phyloP scores from a whole-genome alignment of 2,797 vertebrate species.

The Rhynchotus rufescens region DNA sequence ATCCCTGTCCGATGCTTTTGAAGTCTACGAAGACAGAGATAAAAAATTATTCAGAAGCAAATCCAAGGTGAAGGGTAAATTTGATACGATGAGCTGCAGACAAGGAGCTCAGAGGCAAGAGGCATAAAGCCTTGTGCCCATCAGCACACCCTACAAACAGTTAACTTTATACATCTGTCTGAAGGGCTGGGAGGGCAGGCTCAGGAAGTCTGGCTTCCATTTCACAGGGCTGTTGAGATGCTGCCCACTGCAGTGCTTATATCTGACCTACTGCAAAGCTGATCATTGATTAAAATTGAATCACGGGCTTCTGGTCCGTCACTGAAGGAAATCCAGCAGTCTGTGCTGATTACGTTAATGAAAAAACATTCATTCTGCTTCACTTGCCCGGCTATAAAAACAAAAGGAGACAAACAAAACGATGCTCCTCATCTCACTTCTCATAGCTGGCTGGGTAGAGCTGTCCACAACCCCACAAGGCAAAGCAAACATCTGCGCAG shows the following conservation, averaged over 20 bases:
- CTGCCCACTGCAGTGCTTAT: fast-evolving
- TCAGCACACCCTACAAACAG: slow-evolving; percentile 23
- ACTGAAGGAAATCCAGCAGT: fast-evolving
- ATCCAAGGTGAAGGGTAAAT: neutral
- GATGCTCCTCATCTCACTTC: neutral
- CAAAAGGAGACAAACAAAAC: too few species aligned
- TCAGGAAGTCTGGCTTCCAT: slow-evolving; percentile 48
- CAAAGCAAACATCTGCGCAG: neutral
- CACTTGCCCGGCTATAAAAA: neutral
- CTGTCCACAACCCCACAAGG: neutral
- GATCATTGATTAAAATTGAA: neutral
- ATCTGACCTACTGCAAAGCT: neutral
- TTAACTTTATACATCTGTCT: slow-evolving; percentile 51
- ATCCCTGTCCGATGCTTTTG: neutral
- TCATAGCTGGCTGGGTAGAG: neutral
- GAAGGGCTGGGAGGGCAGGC: neutral
- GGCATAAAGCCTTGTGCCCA: neutral
- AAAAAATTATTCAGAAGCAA: neutral
- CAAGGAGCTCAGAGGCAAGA: slow-evolving; percentile 17
- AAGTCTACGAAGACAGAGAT: neutral
- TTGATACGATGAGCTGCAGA: neutral
- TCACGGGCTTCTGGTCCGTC: neutral
- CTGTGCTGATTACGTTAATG: neutral
- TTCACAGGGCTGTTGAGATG: slow-evolving; percentile 16
- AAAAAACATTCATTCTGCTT: neutral